Evolutionary conservation across 2,797 vertebrate genomes (phyloP), one percentile per base, ranked within the genome.

Genomic region (Acipenser ruthenus): DNA sequence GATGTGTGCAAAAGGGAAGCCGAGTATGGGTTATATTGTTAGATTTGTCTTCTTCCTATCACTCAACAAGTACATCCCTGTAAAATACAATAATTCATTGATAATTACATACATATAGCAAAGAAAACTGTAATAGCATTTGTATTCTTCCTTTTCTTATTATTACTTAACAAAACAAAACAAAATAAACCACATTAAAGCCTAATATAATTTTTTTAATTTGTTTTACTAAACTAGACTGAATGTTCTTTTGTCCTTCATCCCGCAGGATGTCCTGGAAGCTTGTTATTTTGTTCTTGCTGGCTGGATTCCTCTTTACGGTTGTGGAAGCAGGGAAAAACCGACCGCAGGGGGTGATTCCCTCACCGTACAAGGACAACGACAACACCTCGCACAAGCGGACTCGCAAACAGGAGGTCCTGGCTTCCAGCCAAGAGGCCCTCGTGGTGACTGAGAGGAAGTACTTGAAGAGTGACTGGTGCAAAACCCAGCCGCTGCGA

Each of bases 381-480:
- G 86, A 89, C 74, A 96, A 97, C 82, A 86, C 85, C 76, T 94
- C 93, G 0, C 90, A 95, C 80, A 79, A 91, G 75, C 83, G 91
- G 69, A 87, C 90, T 60, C 89, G 87, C 74, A 92, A 91, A 66
- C 94, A 92, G 53, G 96, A 97, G 73, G 92, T 98, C 72, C 74
- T 99, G 65, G 93, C 94, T 49, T 99, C 96, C 64, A 98, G 97
- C 81, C 90, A 92, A 66, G 95, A 99, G 83, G 96, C 97, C 10
- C 80, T 99, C 2, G 95, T 98, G 63, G 95, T 99, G 75, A 99
- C 97, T 0, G 96, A 99, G 76, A 86, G 95, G 53, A 95, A 95
- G 80, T 98, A 98, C 86, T 94, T 99, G 61, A 93, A 93, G 78
- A 94, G 94, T 65, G 97, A 99, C 90, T 99, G 97, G 97, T 99